phyloP scores from a whole-genome alignment of 2,888 invertebrate genomes.

The Acleris cristana region DNA sequence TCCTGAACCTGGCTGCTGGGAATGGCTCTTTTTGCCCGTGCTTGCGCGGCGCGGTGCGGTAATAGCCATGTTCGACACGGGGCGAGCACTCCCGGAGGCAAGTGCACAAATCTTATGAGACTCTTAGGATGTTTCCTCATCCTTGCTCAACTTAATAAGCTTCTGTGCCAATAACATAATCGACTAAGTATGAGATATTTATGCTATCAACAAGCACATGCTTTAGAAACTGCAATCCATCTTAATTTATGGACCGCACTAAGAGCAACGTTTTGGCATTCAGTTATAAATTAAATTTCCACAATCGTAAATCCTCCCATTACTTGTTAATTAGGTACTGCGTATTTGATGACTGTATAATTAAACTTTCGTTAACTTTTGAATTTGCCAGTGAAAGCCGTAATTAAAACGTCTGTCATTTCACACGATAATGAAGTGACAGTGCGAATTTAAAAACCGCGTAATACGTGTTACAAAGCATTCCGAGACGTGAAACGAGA shows the following conservation, averaged over 20 bases:
- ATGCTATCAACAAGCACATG: background rate
- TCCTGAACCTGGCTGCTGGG: constrained; percentile 67
- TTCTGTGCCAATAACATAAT: constrained; percentile 17
- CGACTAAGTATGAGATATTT: constrained; percentile 2
- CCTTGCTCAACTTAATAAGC: constrained; percentile 7
- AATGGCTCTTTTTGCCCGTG: constrained; percentile 70
- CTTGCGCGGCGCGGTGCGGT: constrained; percentile 56
- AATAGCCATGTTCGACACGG: constrained; percentile 66
- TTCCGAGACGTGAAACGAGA: constrained; percentile 64
- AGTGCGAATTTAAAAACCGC: constrained; percentile 66
- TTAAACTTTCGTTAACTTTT: constrained; percentile 41
- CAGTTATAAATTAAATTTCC: background rate
- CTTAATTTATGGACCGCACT: too few species aligned
- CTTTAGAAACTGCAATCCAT: too few species aligned
- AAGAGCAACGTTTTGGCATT: background rate
- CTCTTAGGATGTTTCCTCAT: constrained; percentile 23
- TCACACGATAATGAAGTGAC: constrained; percentile 69
- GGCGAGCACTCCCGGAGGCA: constrained; percentile 33
- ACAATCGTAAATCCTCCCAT: constrained; percentile 8
- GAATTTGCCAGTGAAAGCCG: constrained; percentile 67
- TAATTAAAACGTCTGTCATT: constrained; percentile 74
- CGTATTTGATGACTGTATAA: constrained; percentile 27
- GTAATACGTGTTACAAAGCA: constrained; percentile 68
- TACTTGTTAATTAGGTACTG: constrained; percentile 19
- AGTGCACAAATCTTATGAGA: constrained; percentile 36